phyloP scores from a whole-genome alignment of 37 sponge, comb jelly and placozoan genomes.

The Agelas oroides region DNA sequence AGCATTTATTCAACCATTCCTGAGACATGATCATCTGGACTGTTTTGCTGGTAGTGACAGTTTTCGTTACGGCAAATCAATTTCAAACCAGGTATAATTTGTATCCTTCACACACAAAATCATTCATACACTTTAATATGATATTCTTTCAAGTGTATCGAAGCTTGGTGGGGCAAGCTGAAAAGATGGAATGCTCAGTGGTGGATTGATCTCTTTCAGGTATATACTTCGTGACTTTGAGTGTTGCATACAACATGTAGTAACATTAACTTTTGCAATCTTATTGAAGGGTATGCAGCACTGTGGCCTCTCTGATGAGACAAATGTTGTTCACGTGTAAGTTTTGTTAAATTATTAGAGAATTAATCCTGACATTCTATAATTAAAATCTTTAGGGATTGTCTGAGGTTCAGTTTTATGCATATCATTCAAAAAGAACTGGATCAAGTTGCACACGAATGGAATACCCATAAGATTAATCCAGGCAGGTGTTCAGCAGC shows the following conservation, averaged over 20 bases:
- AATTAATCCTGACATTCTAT: neutral
- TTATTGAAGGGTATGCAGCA: neutral
- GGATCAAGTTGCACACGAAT: constrained; percentile 2
- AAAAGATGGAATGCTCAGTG: neutral
- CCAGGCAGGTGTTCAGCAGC: neutral
- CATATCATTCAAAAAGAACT: constrained; percentile 13
- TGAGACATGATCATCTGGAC: constrained; percentile 8
- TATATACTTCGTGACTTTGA: neutral
- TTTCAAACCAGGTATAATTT: constrained; percentile 37
- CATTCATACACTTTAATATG: neutral
- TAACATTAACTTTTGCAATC: too few relatives aligned
- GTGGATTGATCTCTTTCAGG: constrained; percentile 21
- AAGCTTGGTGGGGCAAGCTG: constrained; percentile 15
- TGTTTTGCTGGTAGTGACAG: constrained; percentile 8
- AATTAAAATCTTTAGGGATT: neutral
- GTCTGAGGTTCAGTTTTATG: constrained; percentile 7
- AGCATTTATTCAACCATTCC: constrained; percentile 23
- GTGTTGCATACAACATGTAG: too few relatives aligned
- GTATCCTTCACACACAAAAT: too few relatives aligned
- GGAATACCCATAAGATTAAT: neutral
- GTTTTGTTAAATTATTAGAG: neutral
- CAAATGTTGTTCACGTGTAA: neutral
- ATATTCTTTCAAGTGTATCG: neutral
- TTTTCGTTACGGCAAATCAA: constrained; percentile 31
- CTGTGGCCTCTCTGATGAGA: constrained; percentile 6